These are phyloP conservation scores for Enteromius fasciolatus DNA, from an alignment of 2,797 vertebrate species.

Conservation along the genomic window DNA sequence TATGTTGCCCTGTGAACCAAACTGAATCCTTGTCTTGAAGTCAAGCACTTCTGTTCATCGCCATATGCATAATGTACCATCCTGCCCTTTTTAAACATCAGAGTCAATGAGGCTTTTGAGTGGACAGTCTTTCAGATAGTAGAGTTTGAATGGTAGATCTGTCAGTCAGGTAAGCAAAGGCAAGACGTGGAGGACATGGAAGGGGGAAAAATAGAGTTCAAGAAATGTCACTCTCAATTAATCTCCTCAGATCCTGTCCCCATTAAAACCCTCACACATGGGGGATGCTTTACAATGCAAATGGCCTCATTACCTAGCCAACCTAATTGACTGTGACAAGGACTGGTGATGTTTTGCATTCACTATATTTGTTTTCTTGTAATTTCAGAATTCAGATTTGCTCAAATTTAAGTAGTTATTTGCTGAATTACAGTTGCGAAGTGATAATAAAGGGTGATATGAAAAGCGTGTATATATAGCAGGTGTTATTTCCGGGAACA, in stretches of 20 bases:
- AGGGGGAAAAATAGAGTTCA: slow-evolving; percentile 80
- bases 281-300: slow-evolving; percentile 90
- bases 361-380: slow-evolving; percentile 85
- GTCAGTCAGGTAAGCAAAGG: slow-evolving; percentile 85
- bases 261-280: slow-evolving; percentile 91
- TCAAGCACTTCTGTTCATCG: slow-evolving; percentile 19
- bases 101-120: slow-evolving; percentile 86
- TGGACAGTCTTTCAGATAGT: slow-evolving; percentile 91
- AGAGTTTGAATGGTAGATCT: slow-evolving; percentile 90
- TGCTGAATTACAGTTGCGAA: neutral
- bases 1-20: neutral
- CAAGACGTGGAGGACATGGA: slow-evolving; percentile 58
- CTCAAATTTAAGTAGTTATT: slow-evolving; percentile 4
- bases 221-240: slow-evolving; percentile 96
- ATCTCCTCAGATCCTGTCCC: slow-evolving; percentile 89
- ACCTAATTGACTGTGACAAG: slow-evolving; percentile 94
- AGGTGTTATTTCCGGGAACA: neutral
- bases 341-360: slow-evolving; percentile 79
- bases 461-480: neutral
- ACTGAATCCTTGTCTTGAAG: neutral
- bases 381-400: slow-evolving; percentile 57
- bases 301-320: slow-evolving; percentile 94
- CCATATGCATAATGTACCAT: slow-evolving; percentile 75
- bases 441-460: neutral
- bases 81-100: slow-evolving; percentile 77